A percentile compares a stretch with the other conserved stretches of the same genome.
Evolutionary conservation across 2,797 vertebrate genomes (phyloP).

Genomic region (Manis javanica): DNA sequence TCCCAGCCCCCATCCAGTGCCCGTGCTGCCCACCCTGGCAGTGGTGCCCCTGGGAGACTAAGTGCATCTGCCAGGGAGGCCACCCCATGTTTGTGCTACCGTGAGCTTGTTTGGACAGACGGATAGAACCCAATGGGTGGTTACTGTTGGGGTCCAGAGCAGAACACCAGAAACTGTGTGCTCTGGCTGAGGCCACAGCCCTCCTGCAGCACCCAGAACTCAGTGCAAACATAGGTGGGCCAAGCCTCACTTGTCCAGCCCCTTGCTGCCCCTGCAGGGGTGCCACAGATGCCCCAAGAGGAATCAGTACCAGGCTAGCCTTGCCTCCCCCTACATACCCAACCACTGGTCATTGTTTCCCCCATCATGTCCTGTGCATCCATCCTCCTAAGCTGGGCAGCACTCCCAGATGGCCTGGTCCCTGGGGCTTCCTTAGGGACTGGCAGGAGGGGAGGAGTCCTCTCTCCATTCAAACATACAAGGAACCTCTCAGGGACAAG

Average conservation of each 20-base stretch:
- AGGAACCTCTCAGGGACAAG: not conserved
- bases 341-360: too few species aligned
- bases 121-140: not conserved
- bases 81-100: not conserved
- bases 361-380: too few species aligned
- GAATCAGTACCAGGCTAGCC: not conserved
- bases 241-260: not conserved
- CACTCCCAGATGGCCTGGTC: not conserved
- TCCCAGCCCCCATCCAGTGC: not conserved
- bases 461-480: not conserved
- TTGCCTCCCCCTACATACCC: not conserved
- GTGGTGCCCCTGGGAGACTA: fast-evolving
- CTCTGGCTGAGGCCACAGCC: not conserved
- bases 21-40: not conserved
- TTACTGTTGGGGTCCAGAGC: not conserved
- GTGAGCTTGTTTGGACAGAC: not conserved
- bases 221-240: not conserved
- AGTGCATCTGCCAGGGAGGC: not conserved
- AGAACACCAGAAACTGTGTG: not conserved
- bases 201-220: not conserved
- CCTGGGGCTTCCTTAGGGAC: not conserved
- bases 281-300: not conserved
- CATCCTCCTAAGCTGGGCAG: not conserved
- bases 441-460: not conserved
- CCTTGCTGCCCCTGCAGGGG: not conserved